Percentiles rank a stretch among this genome's conserved stretches.
phyloP scores from a whole-genome alignment of 1,140 invertebrate species.

The Leptinotarsa defecta region DNA sequence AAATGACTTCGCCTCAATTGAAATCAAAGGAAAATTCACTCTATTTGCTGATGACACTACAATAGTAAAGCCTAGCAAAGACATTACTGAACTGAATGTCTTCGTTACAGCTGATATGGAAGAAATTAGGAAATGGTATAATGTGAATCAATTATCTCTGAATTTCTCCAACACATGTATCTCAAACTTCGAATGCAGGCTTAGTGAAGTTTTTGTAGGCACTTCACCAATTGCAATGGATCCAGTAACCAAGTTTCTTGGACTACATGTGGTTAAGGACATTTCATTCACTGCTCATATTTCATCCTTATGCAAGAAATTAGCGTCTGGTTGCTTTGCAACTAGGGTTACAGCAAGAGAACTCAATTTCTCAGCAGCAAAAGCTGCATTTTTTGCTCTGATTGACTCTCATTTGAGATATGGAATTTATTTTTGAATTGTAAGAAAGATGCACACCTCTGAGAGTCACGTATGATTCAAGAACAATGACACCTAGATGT shows the following conservation, averaged over 20 bases:
- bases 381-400: neutral
- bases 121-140: neutral
- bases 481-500: too few species aligned
- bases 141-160: neutral
- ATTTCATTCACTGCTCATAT: neutral
- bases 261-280: neutral
- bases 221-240: neutral
- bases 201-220: neutral
- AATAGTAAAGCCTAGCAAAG: neutral
- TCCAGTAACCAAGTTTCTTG: slow-evolving; percentile 1
- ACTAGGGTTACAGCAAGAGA: neutral
- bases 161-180: neutral
- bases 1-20: neutral
- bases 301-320: neutral
- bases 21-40: slow-evolving; percentile 10
- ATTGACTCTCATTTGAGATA: neutral
- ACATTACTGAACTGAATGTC: neutral
- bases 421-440: neutral
- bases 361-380: neutral
- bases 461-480: too few species aligned
- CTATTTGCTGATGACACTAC: slow-evolving; percentile 16
- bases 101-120: neutral
- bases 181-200: neutral
- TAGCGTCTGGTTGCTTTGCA: neutral
- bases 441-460: too few species aligned